Percentiles rank a stretch among this genome's conserved stretches.
These are phyloP conservation scores for Thryonomys swinderianus DNA, from an alignment of 2,113 vertebrate genomes.

Conservation along the genomic window DNA sequence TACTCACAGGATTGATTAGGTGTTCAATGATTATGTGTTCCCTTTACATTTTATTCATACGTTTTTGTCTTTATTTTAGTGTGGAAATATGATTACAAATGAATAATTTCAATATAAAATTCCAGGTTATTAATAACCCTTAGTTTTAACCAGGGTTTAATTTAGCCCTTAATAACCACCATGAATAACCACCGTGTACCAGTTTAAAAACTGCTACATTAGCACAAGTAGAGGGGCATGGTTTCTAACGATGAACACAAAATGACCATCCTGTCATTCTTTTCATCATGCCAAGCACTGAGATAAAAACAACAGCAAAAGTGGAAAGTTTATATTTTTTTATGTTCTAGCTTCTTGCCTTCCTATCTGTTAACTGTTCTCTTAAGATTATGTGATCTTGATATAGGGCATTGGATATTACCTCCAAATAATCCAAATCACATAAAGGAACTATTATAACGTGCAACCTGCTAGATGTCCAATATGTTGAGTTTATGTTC, in stretches of 20 bases:
- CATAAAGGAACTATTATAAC: no score
- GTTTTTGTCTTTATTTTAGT: neutral
- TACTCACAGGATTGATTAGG: neutral
- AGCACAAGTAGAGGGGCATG: neutral
- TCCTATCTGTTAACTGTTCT: neutral
- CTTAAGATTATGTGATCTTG: neutral
- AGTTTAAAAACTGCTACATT: neutral
- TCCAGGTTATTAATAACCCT: constrained; percentile 43
- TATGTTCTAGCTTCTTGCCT: neutral
- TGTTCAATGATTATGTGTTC: neutral
- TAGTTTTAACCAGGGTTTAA: constrained; percentile 38
- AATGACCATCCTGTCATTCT: neutral
- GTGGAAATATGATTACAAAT: neutral
- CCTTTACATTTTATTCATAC: constrained; percentile 51
- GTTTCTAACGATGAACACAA: neutral
- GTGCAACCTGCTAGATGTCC: no score
- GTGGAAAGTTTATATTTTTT: neutral
- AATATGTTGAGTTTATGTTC: no score
- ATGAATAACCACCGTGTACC: neutral
- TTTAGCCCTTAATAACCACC: neutral
- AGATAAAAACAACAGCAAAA: neutral
- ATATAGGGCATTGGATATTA: no score
- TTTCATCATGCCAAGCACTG: neutral
- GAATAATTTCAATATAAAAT: constrained; percentile 41
- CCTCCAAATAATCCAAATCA: no score